Evolutionary conservation across 2,888 invertebrate genomes (phyloP).

Genomic region (Catotricha subobsoleta): DNA sequence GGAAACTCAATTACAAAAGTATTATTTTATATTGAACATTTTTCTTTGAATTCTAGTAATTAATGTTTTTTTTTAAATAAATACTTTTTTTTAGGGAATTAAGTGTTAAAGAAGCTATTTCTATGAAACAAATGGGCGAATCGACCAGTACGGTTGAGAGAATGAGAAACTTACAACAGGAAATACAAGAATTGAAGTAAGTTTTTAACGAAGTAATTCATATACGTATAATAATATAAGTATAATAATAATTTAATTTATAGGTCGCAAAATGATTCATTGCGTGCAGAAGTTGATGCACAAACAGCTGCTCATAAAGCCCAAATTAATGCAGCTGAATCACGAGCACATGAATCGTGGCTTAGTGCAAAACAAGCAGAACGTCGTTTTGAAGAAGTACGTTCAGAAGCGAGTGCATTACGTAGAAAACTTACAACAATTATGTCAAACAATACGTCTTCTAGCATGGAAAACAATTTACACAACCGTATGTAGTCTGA

Average conservation of each 20-base stretch:
- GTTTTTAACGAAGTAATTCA: slow-evolving; percentile 14
- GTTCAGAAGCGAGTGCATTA: slow-evolving; percentile 48
- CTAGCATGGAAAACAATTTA: slow-evolving; percentile 4
- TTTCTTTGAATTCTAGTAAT: slow-evolving; percentile 3
- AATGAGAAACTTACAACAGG: slow-evolving; percentile 57
- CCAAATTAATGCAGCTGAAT: slow-evolving; percentile 61
- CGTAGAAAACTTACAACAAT: slow-evolving; percentile 37
- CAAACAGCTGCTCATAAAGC: slow-evolving; percentile 49
- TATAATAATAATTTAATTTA: slow-evolving; percentile 8
- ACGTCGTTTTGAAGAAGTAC: slow-evolving; percentile 63
- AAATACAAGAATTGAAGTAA: slow-evolving; percentile 63
- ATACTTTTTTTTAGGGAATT: slow-evolving; percentile 43
- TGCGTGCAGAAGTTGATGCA: slow-evolving; percentile 72
- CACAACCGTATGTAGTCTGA: slow-evolving; percentile 1
- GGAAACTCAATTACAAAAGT: slow-evolving; percentile 75
- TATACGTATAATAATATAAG: background rate
- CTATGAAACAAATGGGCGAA: slow-evolving; percentile 65
- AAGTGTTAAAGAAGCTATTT: slow-evolving; percentile 53
- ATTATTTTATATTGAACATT: slow-evolving; percentile 18
- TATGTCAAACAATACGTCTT: background rate
- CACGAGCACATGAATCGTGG: slow-evolving; percentile 75
- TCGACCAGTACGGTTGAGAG: slow-evolving; percentile 63
- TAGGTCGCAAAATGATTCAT: slow-evolving; percentile 37
- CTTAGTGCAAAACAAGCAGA: slow-evolving; percentile 64
- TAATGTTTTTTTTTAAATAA: slow-evolving; percentile 1